Conservation (phyloP, 1,140 invertebrate genomes). For the Zaprionus kolodkinae region DNA sequence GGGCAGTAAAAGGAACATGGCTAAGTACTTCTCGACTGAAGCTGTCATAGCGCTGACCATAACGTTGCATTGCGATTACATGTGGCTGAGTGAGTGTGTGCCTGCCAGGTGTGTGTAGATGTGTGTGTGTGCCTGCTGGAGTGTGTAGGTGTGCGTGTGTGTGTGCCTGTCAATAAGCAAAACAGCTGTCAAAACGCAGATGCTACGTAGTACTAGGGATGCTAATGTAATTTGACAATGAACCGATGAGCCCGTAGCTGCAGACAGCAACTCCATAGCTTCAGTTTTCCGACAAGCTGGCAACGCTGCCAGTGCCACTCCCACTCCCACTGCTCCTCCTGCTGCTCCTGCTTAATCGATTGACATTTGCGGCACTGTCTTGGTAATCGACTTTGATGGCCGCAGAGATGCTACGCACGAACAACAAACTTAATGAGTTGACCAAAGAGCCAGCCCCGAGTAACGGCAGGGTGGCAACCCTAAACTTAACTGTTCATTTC, state of each 20-base stretch:
- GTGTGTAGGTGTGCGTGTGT: conserved; percentile 19
- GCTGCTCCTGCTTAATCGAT: conserved; percentile 68
- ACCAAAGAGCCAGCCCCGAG: conserved; percentile 6
- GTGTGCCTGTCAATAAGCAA: conserved; percentile 64
- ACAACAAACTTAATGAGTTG: conserved; percentile 39
- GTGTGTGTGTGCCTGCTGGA: conserved; percentile 23
- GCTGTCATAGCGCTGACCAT: conserved; percentile 44
- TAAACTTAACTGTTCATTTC: conserved; percentile 3
- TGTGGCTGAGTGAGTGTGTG: neutral
- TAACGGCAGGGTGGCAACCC: neutral
- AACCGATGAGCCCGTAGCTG: conserved; percentile 56
- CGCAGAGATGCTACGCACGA: conserved; percentile 25
- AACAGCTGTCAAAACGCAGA: conserved; percentile 79
- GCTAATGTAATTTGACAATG: conserved; percentile 81
- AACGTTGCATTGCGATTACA: conserved; percentile 44
- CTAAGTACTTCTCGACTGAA: conserved; percentile 33
- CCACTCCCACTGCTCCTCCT: too few species aligned
- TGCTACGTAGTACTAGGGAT: conserved; percentile 38
- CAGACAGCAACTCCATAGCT: too few species aligned
- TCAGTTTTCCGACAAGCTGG: too few species aligned
- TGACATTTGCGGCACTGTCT: conserved; percentile 69
- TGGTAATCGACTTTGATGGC: conserved; percentile 79
- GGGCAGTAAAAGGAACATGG: conserved; percentile 36
- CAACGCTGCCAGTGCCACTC: neutral
- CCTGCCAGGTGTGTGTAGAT: conserved; percentile 11